These are phyloP conservation scores for Alligator sinensis DNA, from an alignment of 2,113 vertebrate species.

Conservation along the genomic window DNA sequence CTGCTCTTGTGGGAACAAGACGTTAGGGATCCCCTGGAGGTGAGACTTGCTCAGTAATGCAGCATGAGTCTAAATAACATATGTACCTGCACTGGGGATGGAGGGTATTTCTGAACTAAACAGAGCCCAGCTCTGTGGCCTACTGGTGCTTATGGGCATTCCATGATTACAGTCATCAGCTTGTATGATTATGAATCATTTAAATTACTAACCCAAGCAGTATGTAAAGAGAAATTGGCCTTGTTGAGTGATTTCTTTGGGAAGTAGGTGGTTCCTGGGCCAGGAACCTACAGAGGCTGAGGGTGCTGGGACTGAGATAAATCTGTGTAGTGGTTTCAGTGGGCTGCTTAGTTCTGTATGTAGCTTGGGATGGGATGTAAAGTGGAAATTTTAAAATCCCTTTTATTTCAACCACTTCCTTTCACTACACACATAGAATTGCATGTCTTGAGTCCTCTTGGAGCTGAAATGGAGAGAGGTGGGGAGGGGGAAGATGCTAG, in stretches of 20 bases:
- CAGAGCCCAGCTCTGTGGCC: not conserved
- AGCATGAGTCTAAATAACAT: not conserved
- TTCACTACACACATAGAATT: not conserved
- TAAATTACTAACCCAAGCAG: not conserved
- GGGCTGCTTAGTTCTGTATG: not conserved
- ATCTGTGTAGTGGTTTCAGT: not conserved
- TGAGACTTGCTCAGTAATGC: not conserved
- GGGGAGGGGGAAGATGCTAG: not conserved
- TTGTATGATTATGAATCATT: not conserved
- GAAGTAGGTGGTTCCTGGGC: not conserved
- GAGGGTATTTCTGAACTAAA: not conserved
- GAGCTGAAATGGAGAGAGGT: not conserved
- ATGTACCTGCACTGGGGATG: not conserved
- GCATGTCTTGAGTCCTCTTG: not conserved
- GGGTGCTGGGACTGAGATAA: not conserved
- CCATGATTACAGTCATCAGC: not conserved
- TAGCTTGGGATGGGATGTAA: not conserved
- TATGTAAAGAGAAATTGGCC: not conserved
- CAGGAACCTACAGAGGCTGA: not conserved
- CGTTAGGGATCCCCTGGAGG: too few species aligned
- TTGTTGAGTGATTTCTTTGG: not conserved
- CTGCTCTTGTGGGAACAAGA: too few species aligned
- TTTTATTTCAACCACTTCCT: not conserved
- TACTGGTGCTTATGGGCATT: not conserved
- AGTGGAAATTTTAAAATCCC: not conserved